Evolutionary conservation across 2,888 invertebrate species (phyloP).

Genomic region (Pyrocoelia pectoralis): DNA sequence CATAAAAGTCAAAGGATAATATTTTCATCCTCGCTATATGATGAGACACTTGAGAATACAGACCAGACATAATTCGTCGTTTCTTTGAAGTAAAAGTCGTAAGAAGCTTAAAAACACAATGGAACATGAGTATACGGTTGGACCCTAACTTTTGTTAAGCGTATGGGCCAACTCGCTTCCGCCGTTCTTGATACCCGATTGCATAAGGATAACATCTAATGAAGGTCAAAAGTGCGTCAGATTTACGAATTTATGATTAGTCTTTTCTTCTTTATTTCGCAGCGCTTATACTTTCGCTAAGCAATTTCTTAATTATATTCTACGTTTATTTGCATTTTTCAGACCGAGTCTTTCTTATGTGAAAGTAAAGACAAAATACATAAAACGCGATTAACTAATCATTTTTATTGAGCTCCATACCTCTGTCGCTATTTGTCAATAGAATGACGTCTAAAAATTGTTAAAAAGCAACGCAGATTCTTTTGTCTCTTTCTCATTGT

Average conservation of each 20-base stretch:
- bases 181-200: conserved; percentile 25
- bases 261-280: conserved; percentile 14
- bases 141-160: conserved; percentile 22
- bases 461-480: no score
- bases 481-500: no score
- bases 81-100: conserved; percentile 22
- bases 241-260: conserved; percentile 31
- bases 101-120: conserved; percentile 33
- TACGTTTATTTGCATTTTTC: no score
- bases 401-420: no score
- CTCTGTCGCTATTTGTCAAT: no score
- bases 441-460: no score
- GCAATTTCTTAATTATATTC: neutral
- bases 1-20: conserved; percentile 30
- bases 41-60: conserved; percentile 29
- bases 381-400: no score
- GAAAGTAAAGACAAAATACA: no score
- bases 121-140: conserved; percentile 25
- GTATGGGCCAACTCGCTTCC: neutral
- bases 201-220: conserved; percentile 28
- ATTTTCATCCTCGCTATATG: conserved; percentile 20
- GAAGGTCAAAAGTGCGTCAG: conserved; percentile 33
- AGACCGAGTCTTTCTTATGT: no score
- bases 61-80: conserved; percentile 29
- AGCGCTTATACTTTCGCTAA: conserved; percentile 15